Evolutionary conservation across 2,888 invertebrate genomes (phyloP), one percentile per base, ranked within the genome.

Genomic region (Cremastinae sp.): DNA sequence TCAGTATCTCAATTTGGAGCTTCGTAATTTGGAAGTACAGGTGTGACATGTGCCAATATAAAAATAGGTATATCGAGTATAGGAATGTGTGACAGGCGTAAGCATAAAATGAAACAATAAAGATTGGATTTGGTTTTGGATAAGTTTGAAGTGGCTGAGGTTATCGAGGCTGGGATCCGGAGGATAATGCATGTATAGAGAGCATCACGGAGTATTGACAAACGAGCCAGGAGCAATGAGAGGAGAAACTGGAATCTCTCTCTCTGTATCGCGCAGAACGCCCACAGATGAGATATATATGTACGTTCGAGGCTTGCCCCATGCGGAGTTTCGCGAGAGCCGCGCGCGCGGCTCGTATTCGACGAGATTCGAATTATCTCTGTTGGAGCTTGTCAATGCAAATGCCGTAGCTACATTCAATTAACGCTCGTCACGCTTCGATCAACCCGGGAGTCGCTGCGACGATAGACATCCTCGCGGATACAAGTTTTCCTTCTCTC

Each of bases 351-450:
- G 85, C n/a, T 84, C 84, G 86, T 85, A 85, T 88, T 87, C 87
- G 85, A 89, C 86, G 88, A 88, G 87, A 88, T 88, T 89, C 87
- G 86, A 88, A 89, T 89, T 88, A 89, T 89, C 88, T 88, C 87
- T 88, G 87, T 84, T 86, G 85, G 85, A 88, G 85, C 87, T 87
- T 87, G 88, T 88, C 87, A 88, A 87, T 88, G 88, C 88, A 88
- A 88, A 88, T 88, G 86, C 86, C 86, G 86, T 87, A 86, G 84
- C 87, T 88, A 87, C 88, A 88, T 89, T 88, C 88, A 88, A 88
- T 89, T 89, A 88, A 85, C 83, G 85, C 86, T 87, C 86, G 87
- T 89, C 89, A 89, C 87, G 87, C 88, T 86, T 82, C 87, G 87
- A 88, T 87, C 87, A 86, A 84, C 86, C 54, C 16, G 74, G 78